Percentiles rank a stretch among this genome's conserved stretches.
These are phyloP conservation scores for Pandemis heparana DNA, from an alignment of 2,888 invertebrate genomes.

Conservation along the genomic window DNA sequence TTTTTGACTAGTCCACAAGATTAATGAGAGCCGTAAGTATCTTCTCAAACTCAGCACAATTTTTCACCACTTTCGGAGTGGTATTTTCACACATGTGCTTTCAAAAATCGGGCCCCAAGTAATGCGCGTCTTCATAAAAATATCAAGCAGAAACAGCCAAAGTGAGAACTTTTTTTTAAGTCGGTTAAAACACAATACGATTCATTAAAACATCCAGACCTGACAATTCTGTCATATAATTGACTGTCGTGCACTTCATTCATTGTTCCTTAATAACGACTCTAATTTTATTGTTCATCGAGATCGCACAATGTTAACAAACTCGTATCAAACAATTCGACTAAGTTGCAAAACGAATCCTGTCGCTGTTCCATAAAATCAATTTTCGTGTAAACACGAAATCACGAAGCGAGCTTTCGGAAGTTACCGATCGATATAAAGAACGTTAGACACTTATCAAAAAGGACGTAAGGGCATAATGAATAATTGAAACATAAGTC, in stretches of 20 bases:
- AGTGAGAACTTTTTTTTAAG: background rate
- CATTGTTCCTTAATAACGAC: slow-evolving; percentile 56
- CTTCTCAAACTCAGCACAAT: no score
- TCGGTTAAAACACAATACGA: background rate
- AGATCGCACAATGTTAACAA: slow-evolving; percentile 42
- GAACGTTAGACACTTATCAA: slow-evolving; percentile 6
- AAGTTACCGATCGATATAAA: slow-evolving; percentile 25
- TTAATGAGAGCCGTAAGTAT: no score
- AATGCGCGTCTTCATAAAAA: no score
- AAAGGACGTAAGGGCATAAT: slow-evolving; percentile 1
- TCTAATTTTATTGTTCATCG: slow-evolving; percentile 65
- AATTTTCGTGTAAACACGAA: slow-evolving; percentile 2
- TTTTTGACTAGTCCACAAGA: no score
- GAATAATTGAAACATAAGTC: background rate
- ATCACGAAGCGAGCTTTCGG: slow-evolving; percentile 15
- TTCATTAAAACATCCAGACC: background rate
- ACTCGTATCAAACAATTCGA: background rate
- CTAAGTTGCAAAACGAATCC: slow-evolving; percentile 3
- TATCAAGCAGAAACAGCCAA: background rate
- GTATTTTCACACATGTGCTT: no score
- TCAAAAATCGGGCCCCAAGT: no score
- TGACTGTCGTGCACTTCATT: slow-evolving; percentile 29
- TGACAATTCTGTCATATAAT: slow-evolving; percentile 24
- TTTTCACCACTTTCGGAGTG: no score
- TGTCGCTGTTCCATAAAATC: background rate